Percentiles rank a stretch among this genome's conserved stretches.
phyloP scores from a whole-genome alignment of 2,888 invertebrate genomes.

The Piscicola geometra region DNA sequence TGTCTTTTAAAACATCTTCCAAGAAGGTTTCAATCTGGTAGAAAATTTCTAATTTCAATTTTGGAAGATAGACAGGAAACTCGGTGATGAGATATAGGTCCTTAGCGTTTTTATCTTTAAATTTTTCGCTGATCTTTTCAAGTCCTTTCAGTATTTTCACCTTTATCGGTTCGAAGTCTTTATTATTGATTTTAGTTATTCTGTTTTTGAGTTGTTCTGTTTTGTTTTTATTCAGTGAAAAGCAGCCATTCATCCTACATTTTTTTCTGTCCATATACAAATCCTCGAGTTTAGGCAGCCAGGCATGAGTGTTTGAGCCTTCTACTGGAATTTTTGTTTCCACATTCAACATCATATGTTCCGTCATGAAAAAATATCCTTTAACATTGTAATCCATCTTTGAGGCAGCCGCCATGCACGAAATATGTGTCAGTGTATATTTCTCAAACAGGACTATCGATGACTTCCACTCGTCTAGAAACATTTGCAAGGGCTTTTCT shows the following conservation, averaged over 20 bases:
- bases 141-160: not conserved
- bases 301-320: not conserved
- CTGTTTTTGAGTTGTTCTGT: not conserved
- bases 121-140: not conserved
- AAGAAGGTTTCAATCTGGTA: not conserved
- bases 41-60: not conserved
- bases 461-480: constrained; percentile 39
- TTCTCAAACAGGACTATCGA: constrained; percentile 36
- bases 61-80: constrained; percentile 1
- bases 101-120: not conserved
- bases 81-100: not conserved
- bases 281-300: not conserved
- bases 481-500: not conserved
- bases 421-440: constrained; percentile 1
- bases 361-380: constrained; percentile 41
- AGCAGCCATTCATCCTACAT: not conserved
- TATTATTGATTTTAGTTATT: not conserved
- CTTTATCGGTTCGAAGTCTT: not conserved
- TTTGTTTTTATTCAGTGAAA: not conserved
- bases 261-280: not conserved
- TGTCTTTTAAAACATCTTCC: not conserved
- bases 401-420: constrained; percentile 40
- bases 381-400: constrained; percentile 41
- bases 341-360: constrained; percentile 37
- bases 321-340: not conserved